A percentile compares a stretch with the other conserved stretches of the same genome.
These are phyloP conservation scores for Osmoderma eremita DNA, from an alignment of 2,888 invertebrate genomes.

Conservation along the genomic window DNA sequence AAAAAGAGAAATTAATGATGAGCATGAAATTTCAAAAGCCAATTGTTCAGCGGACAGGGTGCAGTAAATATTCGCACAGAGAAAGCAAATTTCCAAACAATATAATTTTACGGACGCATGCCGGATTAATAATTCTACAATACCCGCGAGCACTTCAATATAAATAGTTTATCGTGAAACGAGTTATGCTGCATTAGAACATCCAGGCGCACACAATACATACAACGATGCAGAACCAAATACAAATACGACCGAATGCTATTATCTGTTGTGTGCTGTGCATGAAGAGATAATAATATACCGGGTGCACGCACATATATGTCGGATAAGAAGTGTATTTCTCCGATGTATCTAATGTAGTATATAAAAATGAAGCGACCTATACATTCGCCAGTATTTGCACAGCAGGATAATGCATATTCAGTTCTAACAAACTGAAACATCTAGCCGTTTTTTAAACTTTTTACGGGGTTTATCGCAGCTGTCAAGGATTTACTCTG, in stretches of 20 bases:
- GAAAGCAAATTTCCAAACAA: conserved; percentile 26
- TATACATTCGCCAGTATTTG: too few species aligned
- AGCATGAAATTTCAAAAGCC: conserved; percentile 18
- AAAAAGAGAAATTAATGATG: conserved; percentile 17
- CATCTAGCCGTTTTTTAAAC: too few species aligned
- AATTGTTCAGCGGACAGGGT: conserved; percentile 7
- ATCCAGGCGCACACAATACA: background rate
- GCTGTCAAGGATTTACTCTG: too few species aligned
- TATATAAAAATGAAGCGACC: too few species aligned
- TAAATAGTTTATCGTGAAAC: conserved; percentile 22
- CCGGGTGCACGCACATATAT: too few species aligned
- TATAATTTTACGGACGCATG: conserved; percentile 23
- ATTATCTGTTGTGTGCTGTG: background rate
- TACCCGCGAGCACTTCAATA: conserved; percentile 11
- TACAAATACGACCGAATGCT: conserved; percentile 8
- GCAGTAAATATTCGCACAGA: conserved; percentile 10
- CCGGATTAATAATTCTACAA: conserved; percentile 22
- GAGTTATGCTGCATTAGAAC: conserved; percentile 7
- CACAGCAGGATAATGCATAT: too few species aligned
- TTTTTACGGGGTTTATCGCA: too few species aligned
- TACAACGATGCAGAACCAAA: conserved; percentile 2
- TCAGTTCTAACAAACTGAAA: too few species aligned
- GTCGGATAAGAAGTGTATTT: too few species aligned
- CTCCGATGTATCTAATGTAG: too few species aligned
- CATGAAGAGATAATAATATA: too few species aligned